Percentiles rank a stretch among this genome's conserved stretches.
Evolutionary conservation across 2,113 vertebrate genomes (phyloP).

Genomic region (Gambusia affinis): DNA sequence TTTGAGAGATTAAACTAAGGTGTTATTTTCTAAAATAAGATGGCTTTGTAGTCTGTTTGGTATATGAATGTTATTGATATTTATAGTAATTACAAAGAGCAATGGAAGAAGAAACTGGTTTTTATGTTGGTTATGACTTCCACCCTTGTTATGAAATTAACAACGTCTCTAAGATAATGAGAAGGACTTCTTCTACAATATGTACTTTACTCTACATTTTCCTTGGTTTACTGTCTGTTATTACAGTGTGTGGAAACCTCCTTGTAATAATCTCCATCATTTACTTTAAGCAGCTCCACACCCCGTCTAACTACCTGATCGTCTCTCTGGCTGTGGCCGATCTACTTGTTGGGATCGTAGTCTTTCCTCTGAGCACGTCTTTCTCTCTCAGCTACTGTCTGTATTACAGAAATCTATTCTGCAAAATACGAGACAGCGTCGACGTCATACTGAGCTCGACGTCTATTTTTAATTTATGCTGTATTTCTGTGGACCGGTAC

Average conservation of each 20-base stretch:
- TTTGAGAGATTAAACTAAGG: not conserved
- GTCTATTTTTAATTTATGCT: slow-evolving; percentile 34
- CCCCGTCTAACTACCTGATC: slow-evolving; percentile 29
- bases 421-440: slow-evolving; percentile 5
- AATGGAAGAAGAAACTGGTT: not conserved
- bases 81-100: not conserved
- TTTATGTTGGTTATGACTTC: not conserved
- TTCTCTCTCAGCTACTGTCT: slow-evolving; percentile 3
- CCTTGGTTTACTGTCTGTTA: slow-evolving; percentile 15
- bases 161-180: not conserved
- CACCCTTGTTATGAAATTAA: slow-evolving; percentile 31
- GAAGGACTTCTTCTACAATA: slow-evolving; percentile 9
- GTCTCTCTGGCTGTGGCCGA: slow-evolving; percentile 34
- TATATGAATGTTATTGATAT: not conserved
- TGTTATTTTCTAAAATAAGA: not conserved
- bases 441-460: slow-evolving; percentile 8
- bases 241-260: slow-evolving; percentile 38
- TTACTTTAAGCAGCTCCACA: slow-evolving; percentile 48
- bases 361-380: slow-evolving; percentile 27
- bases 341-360: slow-evolving; percentile 21
- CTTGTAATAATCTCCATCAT: slow-evolving; percentile 31
- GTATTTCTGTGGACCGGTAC: slow-evolving; percentile 39
- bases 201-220: slow-evolving; percentile 34
- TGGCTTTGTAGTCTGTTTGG: not conserved
- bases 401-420: slow-evolving; percentile 6